These are phyloP conservation scores for Typhlomys cinereus DNA, from an alignment of 2,113 vertebrate species.

Conservation along the genomic window DNA sequence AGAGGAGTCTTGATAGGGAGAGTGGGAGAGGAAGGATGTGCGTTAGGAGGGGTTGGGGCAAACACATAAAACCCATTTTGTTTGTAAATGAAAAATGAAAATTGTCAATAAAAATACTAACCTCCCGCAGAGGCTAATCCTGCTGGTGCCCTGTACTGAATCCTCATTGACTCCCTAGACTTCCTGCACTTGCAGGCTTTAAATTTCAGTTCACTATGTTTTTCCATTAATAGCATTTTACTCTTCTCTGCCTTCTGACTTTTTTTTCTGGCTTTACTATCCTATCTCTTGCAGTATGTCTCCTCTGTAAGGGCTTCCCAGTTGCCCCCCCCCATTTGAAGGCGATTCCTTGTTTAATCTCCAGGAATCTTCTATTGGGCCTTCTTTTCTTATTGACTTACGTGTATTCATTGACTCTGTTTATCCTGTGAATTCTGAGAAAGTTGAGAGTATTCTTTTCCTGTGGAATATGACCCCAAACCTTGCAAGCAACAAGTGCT, in stretches of 20 bases:
- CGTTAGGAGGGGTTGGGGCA: no score
- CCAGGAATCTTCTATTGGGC: neutral
- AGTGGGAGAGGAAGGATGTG: no score
- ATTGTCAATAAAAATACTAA: no score
- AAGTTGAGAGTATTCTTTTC: neutral
- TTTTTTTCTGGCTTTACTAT: neutral
- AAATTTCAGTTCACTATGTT: neutral
- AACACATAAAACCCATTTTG: no score
- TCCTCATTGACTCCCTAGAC: neutral
- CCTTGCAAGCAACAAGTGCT: neutral
- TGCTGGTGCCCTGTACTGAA: neutral
- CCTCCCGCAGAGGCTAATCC: fast-evolving
- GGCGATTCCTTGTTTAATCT: neutral
- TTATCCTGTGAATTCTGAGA: neutral
- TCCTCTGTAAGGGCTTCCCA: neutral
- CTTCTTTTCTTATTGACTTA: neutral
- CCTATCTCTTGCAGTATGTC: neutral
- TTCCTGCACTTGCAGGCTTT: neutral
- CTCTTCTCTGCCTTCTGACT: neutral
- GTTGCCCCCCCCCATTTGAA: neutral
- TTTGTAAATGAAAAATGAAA: no score
- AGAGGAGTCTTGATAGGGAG: no score
- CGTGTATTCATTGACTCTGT: neutral
- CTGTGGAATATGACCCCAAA: no score
- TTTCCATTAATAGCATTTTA: neutral